Percentiles rank a stretch among this genome's conserved stretches.
Evolutionary conservation across 2,797 vertebrate species (phyloP).

Genomic region (Erpetoichthys calabaricus): DNA sequence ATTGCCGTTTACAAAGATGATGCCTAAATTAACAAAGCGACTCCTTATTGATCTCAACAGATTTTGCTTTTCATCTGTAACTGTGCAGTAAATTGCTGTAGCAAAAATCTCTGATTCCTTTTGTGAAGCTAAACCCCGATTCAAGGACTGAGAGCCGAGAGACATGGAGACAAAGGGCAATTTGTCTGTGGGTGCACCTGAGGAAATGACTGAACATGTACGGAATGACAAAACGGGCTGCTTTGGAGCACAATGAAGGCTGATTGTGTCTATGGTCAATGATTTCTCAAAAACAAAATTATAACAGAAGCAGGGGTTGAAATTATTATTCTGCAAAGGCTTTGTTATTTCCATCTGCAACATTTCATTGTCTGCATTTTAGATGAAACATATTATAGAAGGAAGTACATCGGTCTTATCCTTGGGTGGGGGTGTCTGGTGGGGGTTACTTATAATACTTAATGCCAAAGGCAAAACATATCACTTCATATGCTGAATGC

Average conservation of each 20-base stretch:
- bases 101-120: conserved; percentile 7
- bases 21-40: conserved; percentile 12
- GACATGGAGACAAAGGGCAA: conserved; percentile 17
- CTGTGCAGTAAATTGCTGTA: conserved; percentile 14
- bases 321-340: too few species aligned
- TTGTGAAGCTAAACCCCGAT: conserved; percentile 9
- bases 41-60: conserved; percentile 17
- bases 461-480: too few species aligned
- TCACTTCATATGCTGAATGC: too few species aligned
- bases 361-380: too few species aligned
- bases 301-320: too few species aligned
- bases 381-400: too few species aligned
- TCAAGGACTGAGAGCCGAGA: conserved; percentile 10
- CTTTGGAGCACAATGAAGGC: not conserved
- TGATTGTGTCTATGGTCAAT: conserved; percentile 4
- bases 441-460: too few species aligned
- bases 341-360: too few species aligned
- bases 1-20: conserved; percentile 25
- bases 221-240: conserved; percentile 18
- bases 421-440: too few species aligned
- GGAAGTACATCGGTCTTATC: too few species aligned
- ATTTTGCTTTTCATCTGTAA: conserved; percentile 19
- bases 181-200: conserved; percentile 8
- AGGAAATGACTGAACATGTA: conserved; percentile 11
- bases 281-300: not conserved